Percentiles rank a stretch among this genome's conserved stretches.
Conservation (phyloP, 2,888 invertebrate species). For the Andrena minutula region DNA sequence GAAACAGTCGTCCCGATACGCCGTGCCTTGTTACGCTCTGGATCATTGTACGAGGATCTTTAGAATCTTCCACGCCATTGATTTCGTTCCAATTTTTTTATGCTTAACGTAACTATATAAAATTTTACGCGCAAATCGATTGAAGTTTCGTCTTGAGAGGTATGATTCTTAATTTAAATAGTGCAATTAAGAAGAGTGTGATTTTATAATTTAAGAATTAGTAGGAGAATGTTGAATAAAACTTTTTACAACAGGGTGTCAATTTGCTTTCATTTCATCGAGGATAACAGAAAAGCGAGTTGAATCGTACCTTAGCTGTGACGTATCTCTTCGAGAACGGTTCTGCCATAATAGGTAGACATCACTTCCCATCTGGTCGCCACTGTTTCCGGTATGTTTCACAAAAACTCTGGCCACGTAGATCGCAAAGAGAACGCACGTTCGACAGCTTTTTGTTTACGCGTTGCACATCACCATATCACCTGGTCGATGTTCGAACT, state of each 20-base stretch:
- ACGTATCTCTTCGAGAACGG: slow-evolving; percentile 80
- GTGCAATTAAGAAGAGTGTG: no score
- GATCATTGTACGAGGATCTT: neutral
- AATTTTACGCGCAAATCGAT: no score
- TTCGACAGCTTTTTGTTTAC: slow-evolving; percentile 42
- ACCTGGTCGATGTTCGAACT: slow-evolving; percentile 42
- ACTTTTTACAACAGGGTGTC: neutral
- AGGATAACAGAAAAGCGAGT: neutral
- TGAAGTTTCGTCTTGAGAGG: no score
- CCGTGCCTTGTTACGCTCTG: neutral
- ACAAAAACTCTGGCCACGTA: slow-evolving; percentile 53
- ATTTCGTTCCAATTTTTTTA: no score
- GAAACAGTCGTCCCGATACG: neutral
- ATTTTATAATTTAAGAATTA: neutral
- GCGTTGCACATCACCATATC: slow-evolving; percentile 43
- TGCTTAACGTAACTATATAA: no score
- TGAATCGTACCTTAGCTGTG: slow-evolving; percentile 79
- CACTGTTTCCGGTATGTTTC: slow-evolving; percentile 64
- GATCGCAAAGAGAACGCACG: slow-evolving; percentile 44
- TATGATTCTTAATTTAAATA: no score
- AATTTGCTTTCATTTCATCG: neutral
- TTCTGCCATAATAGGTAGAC: slow-evolving; percentile 84
- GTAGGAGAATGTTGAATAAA: neutral
- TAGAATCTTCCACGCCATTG: no score
- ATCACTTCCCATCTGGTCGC: slow-evolving; percentile 75